A percentile compares a stretch with the other conserved stretches of the same genome.
Evolutionary conservation across 1,140 invertebrate genomes (phyloP).

Genomic region (Palaemon carinicauda): DNA sequence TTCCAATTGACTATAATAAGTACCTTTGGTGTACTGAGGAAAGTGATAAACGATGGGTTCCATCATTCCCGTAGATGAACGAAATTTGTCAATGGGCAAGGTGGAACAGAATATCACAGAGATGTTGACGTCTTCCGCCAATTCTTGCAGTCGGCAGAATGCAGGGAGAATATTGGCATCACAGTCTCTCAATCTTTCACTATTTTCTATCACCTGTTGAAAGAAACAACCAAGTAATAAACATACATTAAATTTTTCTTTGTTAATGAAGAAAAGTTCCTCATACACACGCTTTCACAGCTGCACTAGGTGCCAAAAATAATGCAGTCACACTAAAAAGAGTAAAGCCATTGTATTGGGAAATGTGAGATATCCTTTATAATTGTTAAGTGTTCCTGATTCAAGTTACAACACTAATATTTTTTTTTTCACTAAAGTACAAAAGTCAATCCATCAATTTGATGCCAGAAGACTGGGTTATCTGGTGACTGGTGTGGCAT

Average conservation of each 20-base stretch:
- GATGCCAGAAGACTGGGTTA: no score
- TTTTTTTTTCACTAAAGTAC: no score
- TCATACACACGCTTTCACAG: no score
- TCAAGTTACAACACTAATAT: no score
- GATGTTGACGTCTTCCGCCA: conserved; percentile 74
- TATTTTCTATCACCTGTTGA: conserved; percentile 76
- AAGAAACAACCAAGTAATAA: neutral
- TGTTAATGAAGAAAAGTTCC: neutral
- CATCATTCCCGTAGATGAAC: conserved; percentile 73
- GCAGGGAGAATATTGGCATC: conserved; percentile 76
- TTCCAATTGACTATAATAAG: no score
- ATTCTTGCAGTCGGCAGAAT: conserved; percentile 77
- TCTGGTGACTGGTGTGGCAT: no score
- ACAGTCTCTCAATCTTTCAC: conserved; percentile 78
- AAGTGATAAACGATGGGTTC: conserved; percentile 81
- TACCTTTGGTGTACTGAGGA: conserved; percentile 79
- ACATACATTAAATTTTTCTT: neutral
- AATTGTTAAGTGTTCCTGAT: no score
- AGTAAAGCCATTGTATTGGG: no score
- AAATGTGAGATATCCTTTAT: no score
- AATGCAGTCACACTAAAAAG: no score
- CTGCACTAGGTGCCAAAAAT: no score
- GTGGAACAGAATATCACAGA: conserved; percentile 81
- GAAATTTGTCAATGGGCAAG: conserved; percentile 82
- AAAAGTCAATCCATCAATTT: no score